Base-by-base conservation (phyloP, 1,140 invertebrate species). In the Helicoverpa armigera region DNA sequence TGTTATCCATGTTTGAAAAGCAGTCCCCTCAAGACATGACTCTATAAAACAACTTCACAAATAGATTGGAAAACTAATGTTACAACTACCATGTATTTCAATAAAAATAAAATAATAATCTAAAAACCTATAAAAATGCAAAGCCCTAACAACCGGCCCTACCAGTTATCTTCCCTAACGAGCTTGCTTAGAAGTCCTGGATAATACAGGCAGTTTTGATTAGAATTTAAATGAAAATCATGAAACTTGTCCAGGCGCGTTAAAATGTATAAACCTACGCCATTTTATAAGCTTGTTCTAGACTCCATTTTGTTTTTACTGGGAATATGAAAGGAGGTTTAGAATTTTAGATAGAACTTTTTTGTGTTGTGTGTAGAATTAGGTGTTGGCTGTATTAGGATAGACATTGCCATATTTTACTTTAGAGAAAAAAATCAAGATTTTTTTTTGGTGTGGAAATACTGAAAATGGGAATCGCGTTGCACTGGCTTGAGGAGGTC, bases 181-280 rank as follows among this genome's bases (percentile, higher is more conserved):
- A 58, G 53, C 50, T n/a, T 31, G 69, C 53, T 58, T 73, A 56
- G 70, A 73, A 73, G 70, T 29, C n/a, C 50, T 58, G 18, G 5
- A 58, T 73, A 58, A 73, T 73, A 73, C 23, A 35, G n/a, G 48
- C 70, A 35, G 69, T 35, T 58, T 73, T 73, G 53, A 73, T 73
- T 73, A 58, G 70, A 73, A 73, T 73, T 54, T 54, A 53, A 72
- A 72, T 72, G 69, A 54, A 72, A 72, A 69, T 51, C 65, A 23
- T 69, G 43, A 69, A 69, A 54, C 69, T 31, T 72, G 16, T 72
- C 43, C 35, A 2, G 35, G 63, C 16, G 7, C 63, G 43, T 29
- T 65, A 65, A 65, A 65, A 65, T 43, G n/a, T 65, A 29, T 43
- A 50, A n/a, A 5, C 43, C 43, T 18, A 50, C 65, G 18, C 43